Percentiles rank a stretch among this genome's conserved stretches.
These are phyloP conservation scores for Gobiocypris rarus DNA, from an alignment of 2,113 vertebrate genomes.

Conservation along the genomic window DNA sequence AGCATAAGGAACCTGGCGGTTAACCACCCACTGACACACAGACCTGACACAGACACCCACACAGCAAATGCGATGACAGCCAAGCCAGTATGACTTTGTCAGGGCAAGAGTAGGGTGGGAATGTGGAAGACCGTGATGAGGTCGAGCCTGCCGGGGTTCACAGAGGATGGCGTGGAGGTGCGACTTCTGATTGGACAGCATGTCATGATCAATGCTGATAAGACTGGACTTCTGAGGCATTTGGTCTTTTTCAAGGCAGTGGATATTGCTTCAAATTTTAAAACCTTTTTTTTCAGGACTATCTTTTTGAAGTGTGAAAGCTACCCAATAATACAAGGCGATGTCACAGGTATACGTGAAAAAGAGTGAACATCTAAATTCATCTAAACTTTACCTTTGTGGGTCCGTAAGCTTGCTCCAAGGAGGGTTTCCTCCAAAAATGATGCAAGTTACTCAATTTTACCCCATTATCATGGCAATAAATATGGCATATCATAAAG, in stretches of 20 bases:
- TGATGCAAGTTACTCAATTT: background rate
- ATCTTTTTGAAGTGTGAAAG: background rate
- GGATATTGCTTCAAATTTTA: background rate
- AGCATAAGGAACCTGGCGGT: slow-evolving; percentile 46
- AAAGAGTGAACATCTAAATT: background rate
- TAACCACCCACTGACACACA: slow-evolving; percentile 50
- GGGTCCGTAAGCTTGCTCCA: slow-evolving; percentile 1
- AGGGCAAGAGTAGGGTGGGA: slow-evolving; percentile 53
- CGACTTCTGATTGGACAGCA: slow-evolving; percentile 53
- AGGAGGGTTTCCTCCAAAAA: background rate
- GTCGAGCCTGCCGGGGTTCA: slow-evolving; percentile 42
- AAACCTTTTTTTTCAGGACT: background rate
- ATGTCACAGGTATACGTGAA: background rate
- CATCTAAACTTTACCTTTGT: slow-evolving; percentile 8
- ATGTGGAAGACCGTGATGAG: slow-evolving; percentile 57
- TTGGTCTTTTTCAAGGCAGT: slow-evolving; percentile 36
- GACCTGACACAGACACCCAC: slow-evolving; percentile 52
- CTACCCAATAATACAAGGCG: background rate
- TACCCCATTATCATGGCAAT: background rate
- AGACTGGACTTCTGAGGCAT: slow-evolving; percentile 39
- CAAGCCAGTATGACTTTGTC: slow-evolving; percentile 73
- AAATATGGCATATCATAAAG: background rate
- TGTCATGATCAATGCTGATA: slow-evolving; percentile 21
- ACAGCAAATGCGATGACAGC: slow-evolving; percentile 72
- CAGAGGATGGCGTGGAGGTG: slow-evolving; percentile 67